Evolutionary conservation across 2,797 vertebrate genomes (phyloP).

Genomic region (Arnoldichthys spilopterus): DNA sequence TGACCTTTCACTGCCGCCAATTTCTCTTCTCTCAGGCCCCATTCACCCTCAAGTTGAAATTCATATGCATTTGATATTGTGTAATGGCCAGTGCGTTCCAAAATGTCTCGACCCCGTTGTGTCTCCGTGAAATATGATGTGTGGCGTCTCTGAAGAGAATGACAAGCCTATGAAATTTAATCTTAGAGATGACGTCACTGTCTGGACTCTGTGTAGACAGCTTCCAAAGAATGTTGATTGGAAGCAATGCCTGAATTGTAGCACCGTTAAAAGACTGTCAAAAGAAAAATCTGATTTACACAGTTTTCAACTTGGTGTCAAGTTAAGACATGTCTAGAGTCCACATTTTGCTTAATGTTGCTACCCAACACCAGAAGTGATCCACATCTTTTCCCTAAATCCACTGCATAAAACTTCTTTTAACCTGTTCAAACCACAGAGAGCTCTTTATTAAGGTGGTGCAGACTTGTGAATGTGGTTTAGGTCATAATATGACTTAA

Average conservation of each 20-base stretch:
- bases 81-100: constrained; percentile 52
- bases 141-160: constrained; percentile 4
- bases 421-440: too few relatives aligned
- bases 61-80: constrained; percentile 55
- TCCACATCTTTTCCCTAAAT: too few relatives aligned
- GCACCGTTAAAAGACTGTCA: too few relatives aligned
- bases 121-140: constrained; percentile 35
- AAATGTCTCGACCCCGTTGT: constrained; percentile 41
- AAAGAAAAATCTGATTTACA: too few relatives aligned
- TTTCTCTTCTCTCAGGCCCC: constrained; percentile 48
- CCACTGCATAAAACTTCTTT: too few relatives aligned
- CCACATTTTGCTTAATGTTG: too few relatives aligned
- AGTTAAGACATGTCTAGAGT: too few relatives aligned
- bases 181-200: neutral
- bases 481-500: too few relatives aligned
- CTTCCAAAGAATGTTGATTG: neutral
- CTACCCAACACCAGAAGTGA: too few relatives aligned
- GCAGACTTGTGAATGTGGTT: too few relatives aligned
- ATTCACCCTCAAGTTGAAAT: constrained; percentile 43
- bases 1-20: constrained; percentile 48
- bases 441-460: too few relatives aligned
- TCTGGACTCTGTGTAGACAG: neutral
- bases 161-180: constrained; percentile 5
- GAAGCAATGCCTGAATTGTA: neutral
- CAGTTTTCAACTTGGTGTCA: too few relatives aligned